phyloP scores from a whole-genome alignment of 64 coral and sea anemone species.

The Montipora cactus region DNA sequence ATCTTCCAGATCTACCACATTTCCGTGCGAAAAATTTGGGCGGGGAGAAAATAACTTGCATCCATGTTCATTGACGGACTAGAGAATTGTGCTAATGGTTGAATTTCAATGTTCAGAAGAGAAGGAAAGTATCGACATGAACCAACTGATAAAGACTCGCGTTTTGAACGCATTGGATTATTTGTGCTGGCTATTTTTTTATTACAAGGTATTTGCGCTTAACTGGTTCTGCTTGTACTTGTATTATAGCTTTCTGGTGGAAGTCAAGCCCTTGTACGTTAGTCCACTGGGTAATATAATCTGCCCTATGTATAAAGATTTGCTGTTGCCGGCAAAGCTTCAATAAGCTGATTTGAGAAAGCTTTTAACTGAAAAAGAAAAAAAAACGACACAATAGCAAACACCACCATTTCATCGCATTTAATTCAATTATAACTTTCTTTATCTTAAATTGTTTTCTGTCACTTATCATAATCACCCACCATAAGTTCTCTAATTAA shows the following conservation, averaged over 20 bases:
- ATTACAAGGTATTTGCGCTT: conserved; percentile 33
- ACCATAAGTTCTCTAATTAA: conserved; percentile 9
- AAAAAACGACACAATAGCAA: neutral
- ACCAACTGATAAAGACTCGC: neutral
- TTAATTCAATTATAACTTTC: conserved; percentile 35
- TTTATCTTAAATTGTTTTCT: conserved; percentile 1
- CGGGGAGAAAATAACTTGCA: conserved; percentile 2
- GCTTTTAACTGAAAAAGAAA: neutral
- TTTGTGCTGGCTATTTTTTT: conserved; percentile 18
- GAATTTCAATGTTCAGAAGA: conserved; percentile 45
- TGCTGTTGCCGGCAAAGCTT: neutral
- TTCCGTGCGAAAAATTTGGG: neutral
- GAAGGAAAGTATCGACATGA: conserved; percentile 10
- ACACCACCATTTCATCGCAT: neutral
- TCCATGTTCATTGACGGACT: conserved; percentile 11
- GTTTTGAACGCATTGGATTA: conserved; percentile 11
- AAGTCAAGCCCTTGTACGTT: neutral
- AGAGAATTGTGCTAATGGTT: conserved; percentile 7
- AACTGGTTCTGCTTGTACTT: conserved; percentile 43
- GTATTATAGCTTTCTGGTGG: conserved; percentile 47
- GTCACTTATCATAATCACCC: neutral
- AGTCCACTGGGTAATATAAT: neutral
- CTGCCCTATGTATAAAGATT: neutral
- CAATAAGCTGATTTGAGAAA: neutral
- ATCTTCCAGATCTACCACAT: neutral